Base-by-base conservation (phyloP, 2,888 invertebrate genomes). In the Silvanus unidentatus region DNA sequence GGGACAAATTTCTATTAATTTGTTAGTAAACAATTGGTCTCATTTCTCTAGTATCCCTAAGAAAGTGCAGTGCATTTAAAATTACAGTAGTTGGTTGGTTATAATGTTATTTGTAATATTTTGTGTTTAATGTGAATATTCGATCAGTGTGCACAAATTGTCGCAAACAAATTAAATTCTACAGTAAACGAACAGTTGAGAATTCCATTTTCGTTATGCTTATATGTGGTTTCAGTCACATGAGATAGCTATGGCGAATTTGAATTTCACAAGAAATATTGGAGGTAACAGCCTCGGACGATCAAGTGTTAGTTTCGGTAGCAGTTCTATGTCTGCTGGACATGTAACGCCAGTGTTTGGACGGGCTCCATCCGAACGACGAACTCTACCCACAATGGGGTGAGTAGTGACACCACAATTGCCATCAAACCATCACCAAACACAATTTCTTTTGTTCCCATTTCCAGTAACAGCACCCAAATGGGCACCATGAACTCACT, bases 251-350 rank as follows among this genome's bases (percentile, higher is more conserved):
- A 90, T 91, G 89, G 90, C 90, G 79, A 90, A 89, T 81, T 81
- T 90, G 82, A 90, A 90, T 79, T 88, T 89, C 77, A 88, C 89
- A 75, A 83, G 90, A 78, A 90, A 86, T 79, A 84, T 90, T 77
- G 86, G 87, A 73, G 86, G 86, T 74, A 83, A 79, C 65, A 81
- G 80, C 72, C 77, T 84, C 69, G 77, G 79, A 64, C 77, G 80
- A 72, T 77, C 78, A 53, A 78, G 79, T 73, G 77, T 78, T 65
- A 78, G 80, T 66, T 82, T 81, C 69, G 78, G 78, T 64, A 77
- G 77, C 69, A 79, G 78, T 73, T 79, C 82, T 64, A 76, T 84
- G 66, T 79, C 82, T 4, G 16, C 13, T 62, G 85, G 85, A 70
- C 85, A 85, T 82, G 84, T 85, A 69, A 85, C 85, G 58, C 85